These are phyloP conservation scores for Mactra quadrangularis DNA, from an alignment of 1,140 invertebrate species.

Conservation along the genomic window DNA sequence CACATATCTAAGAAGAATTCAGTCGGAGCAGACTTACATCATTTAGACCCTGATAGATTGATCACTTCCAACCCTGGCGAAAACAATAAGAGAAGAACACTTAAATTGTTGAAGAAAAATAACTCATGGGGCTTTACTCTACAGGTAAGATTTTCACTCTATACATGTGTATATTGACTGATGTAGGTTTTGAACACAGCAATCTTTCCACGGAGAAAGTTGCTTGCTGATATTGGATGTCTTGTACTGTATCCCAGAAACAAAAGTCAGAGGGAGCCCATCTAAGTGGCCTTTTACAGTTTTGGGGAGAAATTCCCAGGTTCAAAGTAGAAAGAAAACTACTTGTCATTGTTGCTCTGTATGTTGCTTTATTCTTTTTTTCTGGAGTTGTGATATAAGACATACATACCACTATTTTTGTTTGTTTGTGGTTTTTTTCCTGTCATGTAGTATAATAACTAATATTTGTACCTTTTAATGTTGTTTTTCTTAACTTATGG, in stretches of 20 bases:
- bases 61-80: conserved; percentile 91
- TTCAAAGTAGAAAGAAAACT: too few species aligned
- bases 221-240: background rate
- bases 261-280: too few species aligned
- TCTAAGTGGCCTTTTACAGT: too few species aligned
- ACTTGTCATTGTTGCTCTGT: too few species aligned
- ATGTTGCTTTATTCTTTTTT: too few species aligned
- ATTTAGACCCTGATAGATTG: conserved; percentile 91
- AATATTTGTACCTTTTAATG: background rate
- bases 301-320: too few species aligned
- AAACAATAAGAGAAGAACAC: conserved; percentile 93
- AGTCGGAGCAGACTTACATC: conserved; percentile 86
- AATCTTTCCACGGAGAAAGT: background rate
- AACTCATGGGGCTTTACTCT: conserved; percentile 96
- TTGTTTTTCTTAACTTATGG: too few species aligned
- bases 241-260: too few species aligned
- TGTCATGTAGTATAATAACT: too few species aligned
- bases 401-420: too few species aligned
- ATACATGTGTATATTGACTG: background rate
- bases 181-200: background rate
- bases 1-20: conserved; percentile 53
- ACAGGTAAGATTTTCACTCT: conserved; percentile 85
- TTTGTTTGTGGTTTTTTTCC: too few species aligned
- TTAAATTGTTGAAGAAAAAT: conserved; percentile 91
- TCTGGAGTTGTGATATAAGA: too few species aligned